A percentile compares a stretch with the other conserved stretches of the same genome.
These are phyloP conservation scores for Illadopsis cleaveri DNA, from an alignment of 2,113 vertebrate genomes.

Conservation along the genomic window DNA sequence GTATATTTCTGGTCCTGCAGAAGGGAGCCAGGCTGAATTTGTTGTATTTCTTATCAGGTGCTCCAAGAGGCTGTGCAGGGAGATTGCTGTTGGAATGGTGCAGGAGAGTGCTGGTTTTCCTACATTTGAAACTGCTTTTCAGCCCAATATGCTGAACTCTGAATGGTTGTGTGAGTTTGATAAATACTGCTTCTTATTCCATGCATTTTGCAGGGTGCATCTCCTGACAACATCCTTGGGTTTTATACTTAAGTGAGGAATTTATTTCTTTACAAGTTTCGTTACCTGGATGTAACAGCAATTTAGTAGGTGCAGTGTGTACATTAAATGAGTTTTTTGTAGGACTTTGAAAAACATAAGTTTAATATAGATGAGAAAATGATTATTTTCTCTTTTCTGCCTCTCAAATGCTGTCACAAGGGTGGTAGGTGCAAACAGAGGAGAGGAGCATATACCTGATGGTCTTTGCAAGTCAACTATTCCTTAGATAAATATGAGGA, in stretches of 20 bases:
- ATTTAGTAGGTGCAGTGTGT: not conserved
- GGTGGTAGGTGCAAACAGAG: not conserved
- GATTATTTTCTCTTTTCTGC: not conserved
- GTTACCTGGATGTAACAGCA: not conserved
- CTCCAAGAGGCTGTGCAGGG: not conserved
- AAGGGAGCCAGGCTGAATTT: not conserved
- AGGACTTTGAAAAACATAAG: not conserved
- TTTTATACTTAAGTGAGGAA: not conserved
- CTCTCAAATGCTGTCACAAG: not conserved
- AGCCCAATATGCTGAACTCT: not conserved
- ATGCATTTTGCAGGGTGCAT: not conserved
- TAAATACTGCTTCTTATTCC: not conserved
- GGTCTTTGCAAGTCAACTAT: not conserved
- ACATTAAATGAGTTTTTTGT: not conserved
- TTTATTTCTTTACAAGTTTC: not conserved
- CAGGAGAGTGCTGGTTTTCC: not conserved
- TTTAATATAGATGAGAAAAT: not conserved
- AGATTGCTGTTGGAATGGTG: not conserved
- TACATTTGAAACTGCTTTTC: not conserved
- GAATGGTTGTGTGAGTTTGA: not conserved
- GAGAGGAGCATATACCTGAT: not conserved
- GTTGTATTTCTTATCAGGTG: not conserved
- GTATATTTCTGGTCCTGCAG: not conserved
- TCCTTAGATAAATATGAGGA: not conserved
- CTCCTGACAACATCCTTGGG: not conserved